These are phyloP conservation scores for Ondatra zibethicus DNA, from an alignment of 2,113 vertebrate genomes.

Conservation along the genomic window DNA sequence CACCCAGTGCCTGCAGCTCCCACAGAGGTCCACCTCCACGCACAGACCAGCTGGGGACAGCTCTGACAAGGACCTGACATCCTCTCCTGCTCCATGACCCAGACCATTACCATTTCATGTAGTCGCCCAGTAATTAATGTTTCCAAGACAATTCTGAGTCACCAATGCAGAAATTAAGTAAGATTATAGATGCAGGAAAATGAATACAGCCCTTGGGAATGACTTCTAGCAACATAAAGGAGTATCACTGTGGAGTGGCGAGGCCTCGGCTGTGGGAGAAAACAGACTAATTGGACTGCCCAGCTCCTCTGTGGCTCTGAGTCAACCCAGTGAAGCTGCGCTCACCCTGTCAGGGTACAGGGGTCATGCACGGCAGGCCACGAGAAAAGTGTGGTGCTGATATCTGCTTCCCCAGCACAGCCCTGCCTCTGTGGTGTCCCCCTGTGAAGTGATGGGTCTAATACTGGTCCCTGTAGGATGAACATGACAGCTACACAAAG, in stretches of 20 bases:
- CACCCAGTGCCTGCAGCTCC: background rate
- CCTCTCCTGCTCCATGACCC: background rate
- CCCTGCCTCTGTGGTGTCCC: background rate
- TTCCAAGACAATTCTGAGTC: slow-evolving; percentile 47
- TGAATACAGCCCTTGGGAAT: background rate
- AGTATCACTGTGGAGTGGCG: rapidly evolving
- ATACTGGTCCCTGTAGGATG: rapidly evolving
- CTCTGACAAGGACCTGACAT: background rate
- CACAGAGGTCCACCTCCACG: background rate
- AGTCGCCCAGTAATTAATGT: background rate
- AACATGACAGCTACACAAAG: background rate
- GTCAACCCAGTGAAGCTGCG: background rate
- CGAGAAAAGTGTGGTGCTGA: background rate
- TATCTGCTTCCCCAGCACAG: background rate
- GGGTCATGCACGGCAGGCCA: rapidly evolving
- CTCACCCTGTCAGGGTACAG: rapidly evolving
- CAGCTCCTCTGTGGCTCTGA: background rate
- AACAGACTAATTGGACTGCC: rapidly evolving
- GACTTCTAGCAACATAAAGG: background rate
- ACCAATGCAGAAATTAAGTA: background rate
- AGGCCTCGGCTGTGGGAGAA: background rate
- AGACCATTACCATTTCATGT: background rate
- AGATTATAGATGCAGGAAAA: slow-evolving; percentile 9
- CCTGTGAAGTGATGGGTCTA: background rate
- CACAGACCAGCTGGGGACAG: background rate